Conservation (phyloP, 2,113 vertebrate species). For the Eidolon helvum region DNA sequence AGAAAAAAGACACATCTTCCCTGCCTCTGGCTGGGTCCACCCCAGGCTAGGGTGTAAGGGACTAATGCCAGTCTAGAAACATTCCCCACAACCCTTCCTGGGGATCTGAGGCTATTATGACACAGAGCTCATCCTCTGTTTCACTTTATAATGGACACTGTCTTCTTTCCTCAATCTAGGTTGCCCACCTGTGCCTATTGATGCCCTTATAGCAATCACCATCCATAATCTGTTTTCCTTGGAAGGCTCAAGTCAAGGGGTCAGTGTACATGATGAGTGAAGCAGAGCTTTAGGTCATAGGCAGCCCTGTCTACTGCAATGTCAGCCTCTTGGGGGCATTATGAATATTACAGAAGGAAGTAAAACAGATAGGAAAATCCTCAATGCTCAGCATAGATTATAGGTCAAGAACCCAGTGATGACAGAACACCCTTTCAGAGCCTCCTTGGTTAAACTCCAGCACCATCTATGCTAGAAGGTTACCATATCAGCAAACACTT, state of each 20-base stretch:
- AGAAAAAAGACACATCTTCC: background rate
- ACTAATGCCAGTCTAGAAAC: background rate
- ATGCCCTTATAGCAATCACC: background rate
- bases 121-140: background rate
- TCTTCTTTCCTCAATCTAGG: background rate
- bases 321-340: background rate
- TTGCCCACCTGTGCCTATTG: accelerated
- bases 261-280: background rate
- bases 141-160: background rate
- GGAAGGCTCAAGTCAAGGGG: background rate
- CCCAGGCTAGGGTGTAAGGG: accelerated
- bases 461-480: background rate
- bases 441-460: background rate
- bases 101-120: background rate
- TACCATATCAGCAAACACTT: background rate
- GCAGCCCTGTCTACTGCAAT: background rate
- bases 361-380: background rate
- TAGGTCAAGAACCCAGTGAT: background rate
- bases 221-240: background rate
- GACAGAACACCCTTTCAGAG: background rate
- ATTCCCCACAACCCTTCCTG: background rate
- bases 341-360: background rate
- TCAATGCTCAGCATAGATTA: background rate
- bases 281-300: background rate
- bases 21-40: too few relatives aligned